phyloP scores from a whole-genome alignment of 2,888 invertebrate species.

The Strigamia transsilvanica region DNA sequence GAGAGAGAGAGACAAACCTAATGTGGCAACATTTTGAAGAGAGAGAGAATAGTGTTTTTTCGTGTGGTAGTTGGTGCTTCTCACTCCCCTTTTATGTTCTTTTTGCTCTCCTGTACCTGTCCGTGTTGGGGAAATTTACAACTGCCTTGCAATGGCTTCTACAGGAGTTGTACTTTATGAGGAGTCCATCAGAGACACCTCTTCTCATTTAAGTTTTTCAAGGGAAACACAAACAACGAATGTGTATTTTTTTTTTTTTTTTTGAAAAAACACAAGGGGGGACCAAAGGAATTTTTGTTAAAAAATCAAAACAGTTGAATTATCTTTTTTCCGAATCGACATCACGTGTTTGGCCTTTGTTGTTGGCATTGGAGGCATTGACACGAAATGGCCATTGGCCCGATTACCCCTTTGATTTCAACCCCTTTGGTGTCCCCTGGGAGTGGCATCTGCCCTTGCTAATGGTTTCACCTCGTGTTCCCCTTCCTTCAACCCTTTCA shows the following conservation, averaged over 20 bases:
- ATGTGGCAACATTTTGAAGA: slow-evolving; percentile 42
- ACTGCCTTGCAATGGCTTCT: slow-evolving; percentile 41
- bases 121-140: slow-evolving; percentile 40
- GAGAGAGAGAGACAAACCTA: not conserved
- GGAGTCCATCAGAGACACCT: slow-evolving; percentile 26
- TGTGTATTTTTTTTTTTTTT: too few relatives aligned
- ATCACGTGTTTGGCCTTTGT: not conserved
- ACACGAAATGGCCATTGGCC: slow-evolving; percentile 26
- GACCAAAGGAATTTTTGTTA: not conserved
- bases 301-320: not conserved
- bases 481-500: slow-evolving; percentile 7
- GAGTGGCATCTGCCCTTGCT: slow-evolving; percentile 22
- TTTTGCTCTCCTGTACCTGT: slow-evolving; percentile 45
- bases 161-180: slow-evolving; percentile 36
- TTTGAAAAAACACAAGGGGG: not conserved
- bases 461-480: slow-evolving; percentile 18
- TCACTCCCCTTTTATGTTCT: slow-evolving; percentile 49
- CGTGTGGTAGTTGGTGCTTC: slow-evolving; percentile 45
- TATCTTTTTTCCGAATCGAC: not conserved
- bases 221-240: not conserved
- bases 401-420: slow-evolving; percentile 41
- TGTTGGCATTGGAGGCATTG: not conserved
- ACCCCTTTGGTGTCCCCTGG: not conserved
- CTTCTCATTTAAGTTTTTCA: slow-evolving; percentile 31
- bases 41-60: slow-evolving; percentile 47